Base-by-base conservation (phyloP, 2,797 vertebrate species). In the Dallia pectoralis region DNA sequence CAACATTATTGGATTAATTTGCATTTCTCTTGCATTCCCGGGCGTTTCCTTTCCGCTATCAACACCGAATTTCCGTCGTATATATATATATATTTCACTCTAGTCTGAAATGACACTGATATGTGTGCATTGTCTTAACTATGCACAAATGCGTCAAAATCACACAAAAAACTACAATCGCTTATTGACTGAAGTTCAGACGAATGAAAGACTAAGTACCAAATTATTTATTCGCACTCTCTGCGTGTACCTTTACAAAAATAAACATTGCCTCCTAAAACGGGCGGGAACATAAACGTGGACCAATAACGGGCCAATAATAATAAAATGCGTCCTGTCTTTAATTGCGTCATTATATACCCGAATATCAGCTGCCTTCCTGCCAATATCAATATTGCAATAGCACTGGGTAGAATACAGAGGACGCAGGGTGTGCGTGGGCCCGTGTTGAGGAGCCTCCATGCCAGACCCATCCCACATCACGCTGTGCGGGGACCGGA, bases 371-470 rank as follows among this genome's bases (percentile, higher is more conserved):
- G 91, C 89, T 90, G 86, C 88, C 85, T 86, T 90, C 90, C 90
- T 93, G 93, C 93, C 93, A 94, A 93, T 94, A 93, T 92, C 93
- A 92, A 94, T 94, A 94, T 93, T 93, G 89, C 89, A 88, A 88
- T 90, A 89, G 89, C 93, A 92, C n/a, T 91, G 92, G 91, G 91
- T 90, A 88, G 92, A 93, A 93, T 93, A 92, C 90, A 93, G 93
- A 94, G 94, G 93, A 93, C 91, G 93, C 91, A 87, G 89, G 88
- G 93, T 92, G 87, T 88, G 91, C 80, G 92, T 92, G 92, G 92
- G 93, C 90, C 90, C 87, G 84, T 86, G 74, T 85, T 75, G 81
- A 88, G 87, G 82, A n/a, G 83, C 84, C 85, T 87, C 79, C 77
- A 78, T 89, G 91, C 92, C 90, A 92, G 89, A 83, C 84, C 87